Conservation (phyloP, 2,113 vertebrate species). For the Takifugu flavidus region DNA sequence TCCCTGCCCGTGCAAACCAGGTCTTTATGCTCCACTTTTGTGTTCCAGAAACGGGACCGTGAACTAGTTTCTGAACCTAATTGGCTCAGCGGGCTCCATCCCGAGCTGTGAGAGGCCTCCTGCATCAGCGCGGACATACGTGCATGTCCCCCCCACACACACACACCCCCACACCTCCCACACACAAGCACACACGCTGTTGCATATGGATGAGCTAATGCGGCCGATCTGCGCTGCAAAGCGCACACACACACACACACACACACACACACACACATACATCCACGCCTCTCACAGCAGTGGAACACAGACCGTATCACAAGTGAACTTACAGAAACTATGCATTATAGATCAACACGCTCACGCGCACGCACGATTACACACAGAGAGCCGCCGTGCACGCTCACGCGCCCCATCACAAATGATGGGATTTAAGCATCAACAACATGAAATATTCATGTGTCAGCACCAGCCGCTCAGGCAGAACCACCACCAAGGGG, state of each 20-base stretch:
- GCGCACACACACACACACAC: not conserved
- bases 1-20: too few relatives aligned
- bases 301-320: slow-evolving; percentile 59
- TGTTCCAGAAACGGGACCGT: too few relatives aligned
- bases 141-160: not conserved
- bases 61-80: too few relatives aligned
- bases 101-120: too few relatives aligned
- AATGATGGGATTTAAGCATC: slow-evolving; percentile 73
- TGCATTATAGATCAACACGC: slow-evolving; percentile 70
- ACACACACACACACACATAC: not conserved
- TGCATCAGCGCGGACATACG: not conserved
- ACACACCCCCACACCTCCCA: too few relatives aligned
- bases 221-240: slow-evolving; percentile 12
- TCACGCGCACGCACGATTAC: slow-evolving; percentile 8
- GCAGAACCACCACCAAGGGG: slow-evolving; percentile 69
- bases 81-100: too few relatives aligned
- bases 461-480: slow-evolving; percentile 61
- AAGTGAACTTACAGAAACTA: slow-evolving; percentile 72
- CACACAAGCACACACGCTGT: not conserved
- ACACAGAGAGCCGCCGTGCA: slow-evolving; percentile 37
- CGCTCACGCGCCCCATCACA: slow-evolving; percentile 58
- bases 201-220: not conserved
- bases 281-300: slow-evolving; percentile 35
- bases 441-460: slow-evolving; percentile 75
- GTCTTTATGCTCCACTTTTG: too few relatives aligned